Evolutionary conservation across 1,140 invertebrate species (phyloP).

Genomic region (Drosophila serrata): DNA sequence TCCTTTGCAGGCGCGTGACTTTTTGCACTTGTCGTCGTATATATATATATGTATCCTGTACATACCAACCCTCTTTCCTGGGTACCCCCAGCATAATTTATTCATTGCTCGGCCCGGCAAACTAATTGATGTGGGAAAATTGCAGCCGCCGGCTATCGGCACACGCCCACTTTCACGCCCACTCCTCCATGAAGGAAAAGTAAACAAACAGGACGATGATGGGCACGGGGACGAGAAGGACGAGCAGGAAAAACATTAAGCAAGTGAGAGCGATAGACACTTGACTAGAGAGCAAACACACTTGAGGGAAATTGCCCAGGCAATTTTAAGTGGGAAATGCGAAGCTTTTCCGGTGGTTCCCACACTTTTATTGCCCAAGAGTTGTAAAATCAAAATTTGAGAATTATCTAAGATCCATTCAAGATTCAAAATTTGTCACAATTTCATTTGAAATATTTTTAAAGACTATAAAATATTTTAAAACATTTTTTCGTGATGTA

Average conservation of each 20-base stretch:
- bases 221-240: not conserved
- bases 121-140: slow-evolving; percentile 84
- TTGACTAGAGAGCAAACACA: slow-evolving; percentile 42
- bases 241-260: slow-evolving; percentile 21
- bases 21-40: slow-evolving; percentile 77
- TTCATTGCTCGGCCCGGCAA: slow-evolving; percentile 76
- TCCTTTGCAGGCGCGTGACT: slow-evolving; percentile 73
- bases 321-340: slow-evolving; percentile 4
- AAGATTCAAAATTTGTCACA: not conserved
- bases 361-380: not conserved
- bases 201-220: slow-evolving; percentile 23
- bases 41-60: slow-evolving; percentile 1
- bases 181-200: slow-evolving; percentile 12
- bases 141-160: slow-evolving; percentile 56
- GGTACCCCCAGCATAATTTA: slow-evolving; percentile 70
- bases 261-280: slow-evolving; percentile 20
- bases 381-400: not conserved
- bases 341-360: not conserved
- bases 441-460: not conserved
- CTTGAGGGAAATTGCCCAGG: slow-evolving; percentile 33
- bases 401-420: too few species aligned
- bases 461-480: not conserved
- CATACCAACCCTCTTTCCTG: not conserved
- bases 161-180: slow-evolving; percentile 42
- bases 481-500: not conserved